Percentiles rank a stretch among this genome's conserved stretches.
These are phyloP conservation scores for Elephas maximus DNA, from an alignment of 2,113 vertebrate genomes.

Conservation along the genomic window DNA sequence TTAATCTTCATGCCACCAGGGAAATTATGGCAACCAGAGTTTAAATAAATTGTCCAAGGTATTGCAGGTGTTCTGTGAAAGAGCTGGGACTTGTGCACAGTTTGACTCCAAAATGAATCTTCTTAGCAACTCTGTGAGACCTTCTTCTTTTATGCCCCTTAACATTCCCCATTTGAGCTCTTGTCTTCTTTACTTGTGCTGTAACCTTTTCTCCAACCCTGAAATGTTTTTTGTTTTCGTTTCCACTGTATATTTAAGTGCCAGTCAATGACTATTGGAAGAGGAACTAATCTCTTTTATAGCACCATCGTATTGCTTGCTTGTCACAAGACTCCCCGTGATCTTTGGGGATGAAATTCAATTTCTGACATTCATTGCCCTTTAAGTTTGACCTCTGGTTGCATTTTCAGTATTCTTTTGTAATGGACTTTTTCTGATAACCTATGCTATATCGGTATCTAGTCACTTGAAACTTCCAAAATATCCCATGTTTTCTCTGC, in stretches of 20 bases:
- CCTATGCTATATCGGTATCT: not conserved
- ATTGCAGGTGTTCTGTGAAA: accelerated
- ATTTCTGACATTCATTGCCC: not conserved
- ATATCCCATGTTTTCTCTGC: not conserved
- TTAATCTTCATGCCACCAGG: too few species aligned
- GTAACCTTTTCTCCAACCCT: not conserved
- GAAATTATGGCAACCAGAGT: not conserved
- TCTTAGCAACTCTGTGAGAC: too few species aligned
- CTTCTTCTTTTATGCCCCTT: not conserved
- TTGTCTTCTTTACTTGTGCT: not conserved
- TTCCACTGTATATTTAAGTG: too few species aligned
- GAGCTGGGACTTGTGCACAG: not conserved
- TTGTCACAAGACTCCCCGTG: not conserved
- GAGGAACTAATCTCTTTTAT: not conserved
- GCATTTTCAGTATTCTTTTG: not conserved
- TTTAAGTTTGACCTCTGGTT: not conserved
- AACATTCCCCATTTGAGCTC: not conserved
- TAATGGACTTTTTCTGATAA: not conserved
- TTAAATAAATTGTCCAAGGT: not conserved
- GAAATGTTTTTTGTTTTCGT: not conserved
- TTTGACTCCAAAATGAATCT: not conserved
- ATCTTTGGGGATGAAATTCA: not conserved
- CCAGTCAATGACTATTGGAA: not conserved
- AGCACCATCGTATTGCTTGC: not conserved
- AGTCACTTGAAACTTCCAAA: not conserved